A percentile compares a stretch with the other conserved stretches of the same genome.
These are phyloP conservation scores for Maniola jurtina DNA, from an alignment of 1,140 invertebrate genomes.

Conservation along the genomic window DNA sequence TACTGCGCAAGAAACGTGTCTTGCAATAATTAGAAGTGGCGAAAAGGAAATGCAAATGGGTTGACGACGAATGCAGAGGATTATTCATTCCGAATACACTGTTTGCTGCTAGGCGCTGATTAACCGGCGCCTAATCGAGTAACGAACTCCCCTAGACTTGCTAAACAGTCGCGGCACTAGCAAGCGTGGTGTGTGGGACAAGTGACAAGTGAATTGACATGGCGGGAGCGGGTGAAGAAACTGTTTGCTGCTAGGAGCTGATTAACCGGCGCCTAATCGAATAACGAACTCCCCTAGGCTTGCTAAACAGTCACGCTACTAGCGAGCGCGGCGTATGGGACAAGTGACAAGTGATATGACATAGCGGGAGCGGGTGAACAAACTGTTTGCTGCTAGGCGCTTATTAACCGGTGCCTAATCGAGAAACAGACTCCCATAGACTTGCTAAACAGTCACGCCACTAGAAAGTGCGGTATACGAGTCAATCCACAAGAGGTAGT, in stretches of 20 bases:
- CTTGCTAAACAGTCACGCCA: conserved; percentile 65
- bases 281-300: conserved; percentile 63
- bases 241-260: conserved; percentile 64
- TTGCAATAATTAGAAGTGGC: conserved; percentile 38
- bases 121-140: conserved; percentile 63
- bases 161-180: conserved; percentile 62
- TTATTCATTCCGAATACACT: conserved; percentile 69
- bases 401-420: conserved; percentile 68
- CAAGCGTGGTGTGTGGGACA: conserved; percentile 26
- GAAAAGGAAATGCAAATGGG: conserved; percentile 53
- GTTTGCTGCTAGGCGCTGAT: conserved; percentile 66
- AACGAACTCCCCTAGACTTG: conserved; percentile 67
- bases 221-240: conserved; percentile 33
- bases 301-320: conserved; percentile 62
- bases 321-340: conserved; percentile 28
- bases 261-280: conserved; percentile 65
- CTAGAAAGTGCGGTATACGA: conserved; percentile 34
- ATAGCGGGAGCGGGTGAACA: too few species aligned
- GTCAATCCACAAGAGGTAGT: conserved; percentile 9
- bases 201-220: not conserved
- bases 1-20: conserved; percentile 19
- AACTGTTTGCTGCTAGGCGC: conserved; percentile 67
- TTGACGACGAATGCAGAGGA: conserved; percentile 40
- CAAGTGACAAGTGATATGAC: not conserved
- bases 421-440: conserved; percentile 60